Conservation (phyloP, 2,888 invertebrate species). For the Phytoseiulus persimilis region DNA sequence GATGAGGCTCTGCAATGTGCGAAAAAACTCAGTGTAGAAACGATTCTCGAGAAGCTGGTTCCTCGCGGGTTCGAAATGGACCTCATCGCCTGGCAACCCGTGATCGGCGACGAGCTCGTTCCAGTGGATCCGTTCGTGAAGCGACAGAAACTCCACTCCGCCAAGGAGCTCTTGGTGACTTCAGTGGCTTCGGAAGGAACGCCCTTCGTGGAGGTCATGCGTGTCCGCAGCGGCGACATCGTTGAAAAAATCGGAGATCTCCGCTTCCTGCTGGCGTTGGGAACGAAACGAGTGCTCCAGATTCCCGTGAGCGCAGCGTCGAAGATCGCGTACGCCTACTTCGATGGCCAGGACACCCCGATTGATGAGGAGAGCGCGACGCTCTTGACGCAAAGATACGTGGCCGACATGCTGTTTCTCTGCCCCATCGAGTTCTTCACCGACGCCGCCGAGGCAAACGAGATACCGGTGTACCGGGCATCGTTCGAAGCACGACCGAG, state of each 20-base stretch:
- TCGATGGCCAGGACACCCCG: neutral
- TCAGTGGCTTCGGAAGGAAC: neutral
- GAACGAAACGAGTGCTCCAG: neutral
- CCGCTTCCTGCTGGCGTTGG: neutral
- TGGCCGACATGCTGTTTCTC: neutral
- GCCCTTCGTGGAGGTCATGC: neutral
- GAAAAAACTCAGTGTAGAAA: neutral
- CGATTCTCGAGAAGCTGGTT: neutral
- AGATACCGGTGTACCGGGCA: neutral
- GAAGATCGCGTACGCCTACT: neutral
- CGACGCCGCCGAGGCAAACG: neutral
- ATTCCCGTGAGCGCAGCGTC: neutral
- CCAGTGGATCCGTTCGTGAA: constrained; percentile 17
- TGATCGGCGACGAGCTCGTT: neutral
- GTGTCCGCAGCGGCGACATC: neutral
- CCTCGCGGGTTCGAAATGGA: neutral
- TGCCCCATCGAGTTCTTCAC: constrained; percentile 21
- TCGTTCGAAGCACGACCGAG: constrained; percentile 9
- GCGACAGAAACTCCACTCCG: neutral
- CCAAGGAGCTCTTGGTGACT: constrained; percentile 7
- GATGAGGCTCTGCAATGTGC: neutral
- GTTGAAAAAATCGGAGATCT: neutral
- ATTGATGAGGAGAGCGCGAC: neutral
- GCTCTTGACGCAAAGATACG: neutral
- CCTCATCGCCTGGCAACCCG: neutral